These are phyloP conservation scores for Lepidurus arcticus DNA, from an alignment of 1,140 invertebrate genomes.

Conservation along the genomic window DNA sequence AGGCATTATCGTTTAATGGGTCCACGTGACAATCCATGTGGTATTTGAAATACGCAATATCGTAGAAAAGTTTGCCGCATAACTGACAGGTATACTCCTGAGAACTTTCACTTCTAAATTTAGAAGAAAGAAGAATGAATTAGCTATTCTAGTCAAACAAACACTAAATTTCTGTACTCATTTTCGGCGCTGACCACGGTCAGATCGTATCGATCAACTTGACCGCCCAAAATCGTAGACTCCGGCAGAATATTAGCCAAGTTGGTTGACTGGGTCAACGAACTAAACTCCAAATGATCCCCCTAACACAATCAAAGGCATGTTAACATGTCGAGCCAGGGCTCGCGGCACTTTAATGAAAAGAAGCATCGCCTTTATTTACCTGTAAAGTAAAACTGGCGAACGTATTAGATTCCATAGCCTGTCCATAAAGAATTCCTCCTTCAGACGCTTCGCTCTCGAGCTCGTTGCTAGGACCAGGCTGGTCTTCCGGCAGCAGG, in stretches of 20 bases:
- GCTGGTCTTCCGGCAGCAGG: background rate
- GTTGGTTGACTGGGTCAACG: conserved; percentile 39
- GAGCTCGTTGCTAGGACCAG: background rate
- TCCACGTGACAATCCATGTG: background rate
- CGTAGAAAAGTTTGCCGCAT: background rate
- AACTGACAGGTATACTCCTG: background rate
- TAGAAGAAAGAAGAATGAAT: background rate
- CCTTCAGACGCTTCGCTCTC: background rate
- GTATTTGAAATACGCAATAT: background rate
- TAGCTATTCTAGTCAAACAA: background rate
- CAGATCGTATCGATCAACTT: background rate
- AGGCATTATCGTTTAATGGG: background rate
- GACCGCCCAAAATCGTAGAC: conserved; percentile 38
- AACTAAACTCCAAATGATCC: conserved; percentile 30
- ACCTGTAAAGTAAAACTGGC: conserved; percentile 37
- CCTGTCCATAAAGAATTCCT: conserved; percentile 31
- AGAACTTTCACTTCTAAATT: background rate
- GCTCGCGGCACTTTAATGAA: conserved; percentile 24
- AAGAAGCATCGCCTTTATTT: background rate
- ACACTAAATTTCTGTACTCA: background rate
- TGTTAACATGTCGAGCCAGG: conserved; percentile 4
- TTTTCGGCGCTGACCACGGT: background rate
- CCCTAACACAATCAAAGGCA: conserved; percentile 32
- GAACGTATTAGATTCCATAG: conserved; percentile 37
- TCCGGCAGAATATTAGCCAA: conserved; percentile 44